Conservation (phyloP, 2,888 invertebrate genomes). For the Dolomedes plantarius region DNA sequence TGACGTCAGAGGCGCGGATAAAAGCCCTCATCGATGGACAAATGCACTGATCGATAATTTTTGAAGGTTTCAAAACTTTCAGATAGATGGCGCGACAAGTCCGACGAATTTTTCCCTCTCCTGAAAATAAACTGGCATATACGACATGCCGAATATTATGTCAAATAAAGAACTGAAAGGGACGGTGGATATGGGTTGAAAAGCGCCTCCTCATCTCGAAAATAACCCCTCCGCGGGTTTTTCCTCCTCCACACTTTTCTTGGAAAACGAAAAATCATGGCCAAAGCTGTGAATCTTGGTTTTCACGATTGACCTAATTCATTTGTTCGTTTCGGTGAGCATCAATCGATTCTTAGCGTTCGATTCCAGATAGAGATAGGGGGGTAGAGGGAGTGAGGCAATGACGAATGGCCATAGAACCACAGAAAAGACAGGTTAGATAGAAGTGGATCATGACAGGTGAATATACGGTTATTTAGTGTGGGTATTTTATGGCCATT, state of each 20-base stretch:
- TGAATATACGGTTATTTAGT: conserved; percentile 3
- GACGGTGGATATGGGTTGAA: neutral
- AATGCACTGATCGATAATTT: conserved; percentile 51
- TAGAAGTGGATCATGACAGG: conserved; percentile 7
- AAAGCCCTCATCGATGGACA: conserved; percentile 68
- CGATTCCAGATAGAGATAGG: conserved; percentile 22
- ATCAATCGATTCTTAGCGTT: conserved; percentile 41
- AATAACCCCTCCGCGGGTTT: neutral
- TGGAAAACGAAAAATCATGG: neutral
- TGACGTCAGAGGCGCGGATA: conserved; percentile 64
- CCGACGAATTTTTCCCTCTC: neutral
- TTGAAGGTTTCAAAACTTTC: neutral
- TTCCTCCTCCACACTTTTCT: conserved; percentile 2
- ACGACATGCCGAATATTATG: too few species aligned
- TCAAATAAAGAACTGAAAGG: neutral
- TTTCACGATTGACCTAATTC: conserved; percentile 59
- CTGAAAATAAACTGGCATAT: too few species aligned
- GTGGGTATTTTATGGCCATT: conserved; percentile 5
- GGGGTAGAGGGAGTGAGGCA: neutral
- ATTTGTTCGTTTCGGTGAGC: conserved; percentile 45
- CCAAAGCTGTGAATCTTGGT: conserved; percentile 14
- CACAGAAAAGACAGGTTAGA: neutral
- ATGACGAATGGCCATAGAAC: neutral
- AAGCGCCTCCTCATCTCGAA: neutral
- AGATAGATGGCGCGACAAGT: conserved; percentile 48